These are phyloP conservation scores for Nothoprocta perdicaria DNA, from an alignment of 2,113 vertebrate species.

Conservation along the genomic window DNA sequence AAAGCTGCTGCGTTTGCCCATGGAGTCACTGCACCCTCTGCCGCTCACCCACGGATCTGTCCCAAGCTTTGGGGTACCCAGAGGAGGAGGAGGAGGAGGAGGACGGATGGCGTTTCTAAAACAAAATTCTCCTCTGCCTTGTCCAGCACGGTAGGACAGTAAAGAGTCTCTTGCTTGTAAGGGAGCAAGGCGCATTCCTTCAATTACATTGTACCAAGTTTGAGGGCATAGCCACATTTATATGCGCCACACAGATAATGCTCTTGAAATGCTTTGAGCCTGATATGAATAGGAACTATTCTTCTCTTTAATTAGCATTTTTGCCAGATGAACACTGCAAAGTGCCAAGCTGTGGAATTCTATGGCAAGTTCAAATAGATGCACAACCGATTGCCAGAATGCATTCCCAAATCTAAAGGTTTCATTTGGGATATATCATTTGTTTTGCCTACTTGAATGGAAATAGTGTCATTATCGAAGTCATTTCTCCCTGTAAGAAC, in stretches of 20 bases:
- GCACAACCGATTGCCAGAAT: slow-evolving; percentile 8
- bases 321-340: slow-evolving; percentile 68
- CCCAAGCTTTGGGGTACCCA: neutral
- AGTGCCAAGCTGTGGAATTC: slow-evolving; percentile 59
- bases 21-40: neutral
- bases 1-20: neutral
- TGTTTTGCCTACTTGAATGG: slow-evolving; percentile 4
- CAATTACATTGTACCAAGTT: slow-evolving; percentile 16
- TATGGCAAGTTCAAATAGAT: slow-evolving; percentile 62
- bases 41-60: neutral
- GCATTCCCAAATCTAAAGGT: neutral
- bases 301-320: slow-evolving; percentile 75
- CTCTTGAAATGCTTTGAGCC: slow-evolving; percentile 59
- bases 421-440: slow-evolving; percentile 30
- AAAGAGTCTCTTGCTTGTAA: neutral
- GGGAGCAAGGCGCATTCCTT: slow-evolving; percentile 45
- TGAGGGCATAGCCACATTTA: slow-evolving; percentile 48
- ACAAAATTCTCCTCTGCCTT: neutral
- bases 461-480: slow-evolving; percentile 50
- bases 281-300: slow-evolving; percentile 74
- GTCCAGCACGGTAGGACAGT: neutral
- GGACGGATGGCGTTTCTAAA: neutral
- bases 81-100: neutral
- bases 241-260: slow-evolving; percentile 65
- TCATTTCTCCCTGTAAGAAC: slow-evolving; percentile 30